These are phyloP conservation scores for Agrilus planipennis DNA, from an alignment of 1,140 invertebrate species.

Conservation along the genomic window DNA sequence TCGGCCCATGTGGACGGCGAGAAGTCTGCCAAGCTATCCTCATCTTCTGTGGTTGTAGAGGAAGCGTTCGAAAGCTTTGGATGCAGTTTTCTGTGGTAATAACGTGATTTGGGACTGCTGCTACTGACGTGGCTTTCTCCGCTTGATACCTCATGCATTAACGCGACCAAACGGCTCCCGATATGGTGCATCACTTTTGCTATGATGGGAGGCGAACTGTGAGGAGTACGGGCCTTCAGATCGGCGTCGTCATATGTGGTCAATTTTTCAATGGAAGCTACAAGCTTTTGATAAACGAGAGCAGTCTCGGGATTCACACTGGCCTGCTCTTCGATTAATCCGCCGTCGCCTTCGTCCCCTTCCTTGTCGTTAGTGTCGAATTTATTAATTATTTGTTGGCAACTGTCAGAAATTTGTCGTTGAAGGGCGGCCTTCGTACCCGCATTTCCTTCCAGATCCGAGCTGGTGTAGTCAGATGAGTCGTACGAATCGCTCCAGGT, in stretches of 20 bases:
- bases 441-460: conserved; percentile 63
- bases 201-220: conserved; percentile 73
- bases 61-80: conserved; percentile 50
- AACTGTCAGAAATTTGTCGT: conserved; percentile 77
- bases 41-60: conserved; percentile 64
- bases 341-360: conserved; percentile 45
- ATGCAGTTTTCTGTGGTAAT: conserved; percentile 41
- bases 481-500: conserved; percentile 88
- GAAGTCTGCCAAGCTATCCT: conserved; percentile 44
- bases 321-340: conserved; percentile 39
- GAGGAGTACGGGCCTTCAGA: conserved; percentile 39
- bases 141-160: conserved; percentile 86
- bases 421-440: conserved; percentile 57
- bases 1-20: too few relatives aligned
- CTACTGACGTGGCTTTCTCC: conserved; percentile 43
- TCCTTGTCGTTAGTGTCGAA: conserved; percentile 47
- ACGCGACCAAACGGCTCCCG: conserved; percentile 70
- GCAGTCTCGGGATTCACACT: conserved; percentile 59
- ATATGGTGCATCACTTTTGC: conserved; percentile 90
- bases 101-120: conserved; percentile 37
- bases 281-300: conserved; percentile 71
- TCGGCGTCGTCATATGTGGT: conserved; percentile 38
- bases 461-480: conserved; percentile 81
- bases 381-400: conserved; percentile 77
- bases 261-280: conserved; percentile 67